A percentile compares a stretch with the other conserved stretches of the same genome.
These are phyloP conservation scores for Melanotus villosus DNA, from an alignment of 2,888 invertebrate genomes.

Conservation along the genomic window DNA sequence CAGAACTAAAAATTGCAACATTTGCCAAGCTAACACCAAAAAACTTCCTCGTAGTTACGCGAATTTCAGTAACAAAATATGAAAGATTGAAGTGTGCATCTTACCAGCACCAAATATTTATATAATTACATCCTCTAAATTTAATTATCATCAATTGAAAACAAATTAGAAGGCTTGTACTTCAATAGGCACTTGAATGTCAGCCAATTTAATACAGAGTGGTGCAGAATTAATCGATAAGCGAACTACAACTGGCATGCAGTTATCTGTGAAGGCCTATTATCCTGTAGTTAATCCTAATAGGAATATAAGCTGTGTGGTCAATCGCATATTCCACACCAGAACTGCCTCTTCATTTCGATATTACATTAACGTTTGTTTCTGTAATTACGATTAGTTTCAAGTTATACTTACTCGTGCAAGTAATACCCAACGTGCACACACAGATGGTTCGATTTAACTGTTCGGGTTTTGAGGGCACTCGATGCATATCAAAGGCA, in stretches of 20 bases:
- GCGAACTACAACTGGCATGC: background rate
- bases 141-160: no score
- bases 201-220: no score
- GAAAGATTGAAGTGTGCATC: no score
- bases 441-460: conserved; percentile 9
- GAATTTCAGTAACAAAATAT: no score
- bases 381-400: conserved; percentile 24
- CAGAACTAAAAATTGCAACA: no score
- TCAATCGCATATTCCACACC: conserved; percentile 8
- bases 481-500: conserved; percentile 10
- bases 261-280: background rate
- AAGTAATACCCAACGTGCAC: background rate
- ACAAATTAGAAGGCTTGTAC: no score
- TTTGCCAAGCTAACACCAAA: no score
- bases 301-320: background rate
- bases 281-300: conserved; percentile 11
- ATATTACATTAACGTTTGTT: conserved; percentile 14
- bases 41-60: no score
- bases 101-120: no score
- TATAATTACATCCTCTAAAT: no score
- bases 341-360: conserved; percentile 12
- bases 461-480: conserved; percentile 9
- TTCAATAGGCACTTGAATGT: no score
- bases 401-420: conserved; percentile 14
- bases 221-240: background rate